These are phyloP conservation scores for Callospermophilus lateralis DNA, from an alignment of 2,113 vertebrate genomes.

Conservation along the genomic window DNA sequence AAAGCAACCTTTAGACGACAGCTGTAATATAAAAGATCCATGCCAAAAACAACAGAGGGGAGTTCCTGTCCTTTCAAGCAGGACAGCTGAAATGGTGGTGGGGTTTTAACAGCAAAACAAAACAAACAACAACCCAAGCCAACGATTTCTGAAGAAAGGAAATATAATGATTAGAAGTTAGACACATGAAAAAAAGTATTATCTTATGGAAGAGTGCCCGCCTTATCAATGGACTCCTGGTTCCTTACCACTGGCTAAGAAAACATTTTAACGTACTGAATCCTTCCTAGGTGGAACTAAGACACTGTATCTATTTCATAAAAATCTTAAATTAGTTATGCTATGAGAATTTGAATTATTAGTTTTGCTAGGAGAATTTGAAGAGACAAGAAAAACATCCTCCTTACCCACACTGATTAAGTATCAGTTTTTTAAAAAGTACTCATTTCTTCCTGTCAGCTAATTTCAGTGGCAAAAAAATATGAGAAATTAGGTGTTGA, in stretches of 20 bases:
- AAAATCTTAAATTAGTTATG: slow-evolving; percentile 9
- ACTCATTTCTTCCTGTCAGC: not conserved
- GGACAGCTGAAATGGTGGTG: slow-evolving; percentile 49
- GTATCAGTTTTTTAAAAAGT: slow-evolving; percentile 31
- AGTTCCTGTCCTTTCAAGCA: slow-evolving; percentile 64
- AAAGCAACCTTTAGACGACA: slow-evolving; percentile 70
- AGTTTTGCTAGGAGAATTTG: not conserved
- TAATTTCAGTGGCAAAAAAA: slow-evolving; percentile 8
- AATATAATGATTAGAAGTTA: not conserved
- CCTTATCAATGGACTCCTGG: not conserved
- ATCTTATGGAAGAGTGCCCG: not conserved
- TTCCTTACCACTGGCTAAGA: not conserved
- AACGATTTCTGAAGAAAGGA: slow-evolving; percentile 23
- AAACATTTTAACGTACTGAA: not conserved
- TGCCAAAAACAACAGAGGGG: slow-evolving; percentile 58
- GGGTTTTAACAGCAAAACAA: slow-evolving; percentile 48
- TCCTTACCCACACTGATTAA: not conserved
- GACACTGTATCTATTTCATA: not conserved
- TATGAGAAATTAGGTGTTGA: not conserved
- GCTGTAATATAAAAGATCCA: slow-evolving; percentile 45
- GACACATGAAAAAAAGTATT: not conserved
- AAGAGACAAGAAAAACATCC: not conserved
- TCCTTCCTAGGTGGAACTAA: not conserved
- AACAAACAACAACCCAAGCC: slow-evolving; percentile 34
- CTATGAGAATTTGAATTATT: not conserved